Conservation (phyloP, 2,797 vertebrate species). For the Notoglanidium macrostoma region DNA sequence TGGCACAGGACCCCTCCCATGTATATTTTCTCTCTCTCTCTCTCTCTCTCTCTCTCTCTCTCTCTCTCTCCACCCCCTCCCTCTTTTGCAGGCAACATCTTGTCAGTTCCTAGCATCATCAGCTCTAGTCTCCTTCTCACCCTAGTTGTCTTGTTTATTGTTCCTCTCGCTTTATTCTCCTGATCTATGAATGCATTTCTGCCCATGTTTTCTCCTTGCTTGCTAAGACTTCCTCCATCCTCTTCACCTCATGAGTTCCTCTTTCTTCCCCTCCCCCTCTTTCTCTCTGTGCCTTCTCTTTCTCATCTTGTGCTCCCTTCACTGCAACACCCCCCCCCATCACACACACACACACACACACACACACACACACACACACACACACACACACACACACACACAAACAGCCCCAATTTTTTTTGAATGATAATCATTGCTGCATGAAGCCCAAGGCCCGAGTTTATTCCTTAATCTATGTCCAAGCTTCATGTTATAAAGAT, state of each 20-base stretch:
- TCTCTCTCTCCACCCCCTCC: constrained; percentile 48
- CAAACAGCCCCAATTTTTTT: constrained; percentile 20
- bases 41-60: constrained; percentile 36
- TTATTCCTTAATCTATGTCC: not conserved
- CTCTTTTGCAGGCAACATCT: constrained; percentile 45
- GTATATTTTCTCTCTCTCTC: constrained; percentile 56
- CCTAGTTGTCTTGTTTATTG: constrained; percentile 44
- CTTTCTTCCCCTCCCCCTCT: constrained; percentile 54
- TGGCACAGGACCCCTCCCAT: constrained; percentile 58
- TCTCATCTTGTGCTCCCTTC: constrained; percentile 51
- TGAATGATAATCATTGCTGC: constrained; percentile 38
- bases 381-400: constrained; percentile 27
- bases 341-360: constrained; percentile 4
- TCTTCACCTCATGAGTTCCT: constrained; percentile 59
- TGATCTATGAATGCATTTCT: constrained; percentile 15
- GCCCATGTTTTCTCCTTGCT: constrained; percentile 51
- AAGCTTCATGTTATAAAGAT: not conserved
- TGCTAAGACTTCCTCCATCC: constrained; percentile 64
- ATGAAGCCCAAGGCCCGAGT: constrained; percentile 41
- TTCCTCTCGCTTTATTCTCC: constrained; percentile 23
- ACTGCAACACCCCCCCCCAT: constrained; percentile 52
- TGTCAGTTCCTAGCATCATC: constrained; percentile 43
- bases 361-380: constrained; percentile 27
- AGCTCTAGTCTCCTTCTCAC: constrained; percentile 43
- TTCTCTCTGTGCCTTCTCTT: constrained; percentile 46